phyloP scores from a whole-genome alignment of 2,888 invertebrate genomes.

The Dryobotodes eremita region DNA sequence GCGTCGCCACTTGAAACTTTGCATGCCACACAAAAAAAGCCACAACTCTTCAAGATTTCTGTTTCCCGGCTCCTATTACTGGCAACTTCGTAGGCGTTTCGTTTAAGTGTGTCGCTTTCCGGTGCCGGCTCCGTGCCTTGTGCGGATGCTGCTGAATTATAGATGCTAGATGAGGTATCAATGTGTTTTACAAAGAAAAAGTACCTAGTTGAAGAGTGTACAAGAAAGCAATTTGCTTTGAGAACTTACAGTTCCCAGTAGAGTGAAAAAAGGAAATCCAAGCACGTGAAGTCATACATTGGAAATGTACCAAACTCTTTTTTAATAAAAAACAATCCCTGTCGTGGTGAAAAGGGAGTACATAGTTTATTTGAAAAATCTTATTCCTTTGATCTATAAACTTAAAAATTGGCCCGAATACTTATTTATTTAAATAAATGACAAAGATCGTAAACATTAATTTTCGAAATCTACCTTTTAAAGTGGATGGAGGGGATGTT shows the following conservation, averaged over 20 bases:
- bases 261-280: neutral
- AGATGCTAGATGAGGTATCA: slow-evolving; percentile 40
- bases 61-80: slow-evolving; percentile 71
- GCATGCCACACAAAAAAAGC: slow-evolving; percentile 23
- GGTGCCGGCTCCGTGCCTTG: slow-evolving; percentile 37
- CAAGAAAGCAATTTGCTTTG: no score
- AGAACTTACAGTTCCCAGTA: neutral
- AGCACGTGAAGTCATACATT: neutral
- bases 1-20: slow-evolving; percentile 2
- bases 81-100: slow-evolving; percentile 70
- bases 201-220: neutral
- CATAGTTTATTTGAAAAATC: no score
- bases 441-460: no score
- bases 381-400: no score
- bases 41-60: slow-evolving; percentile 23
- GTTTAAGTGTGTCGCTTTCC: slow-evolving; percentile 72
- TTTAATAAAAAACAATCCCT: no score
- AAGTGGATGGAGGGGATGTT: no score
- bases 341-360: no score
- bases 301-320: no score
- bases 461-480: no score
- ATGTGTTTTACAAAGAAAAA: no score
- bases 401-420: no score
- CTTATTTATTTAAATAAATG: no score
- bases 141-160: slow-evolving; percentile 26